Percentiles rank a stretch among this genome's conserved stretches.
These are phyloP conservation scores for Octonoba sinensis DNA, from an alignment of 2,888 invertebrate genomes.

Conservation along the genomic window DNA sequence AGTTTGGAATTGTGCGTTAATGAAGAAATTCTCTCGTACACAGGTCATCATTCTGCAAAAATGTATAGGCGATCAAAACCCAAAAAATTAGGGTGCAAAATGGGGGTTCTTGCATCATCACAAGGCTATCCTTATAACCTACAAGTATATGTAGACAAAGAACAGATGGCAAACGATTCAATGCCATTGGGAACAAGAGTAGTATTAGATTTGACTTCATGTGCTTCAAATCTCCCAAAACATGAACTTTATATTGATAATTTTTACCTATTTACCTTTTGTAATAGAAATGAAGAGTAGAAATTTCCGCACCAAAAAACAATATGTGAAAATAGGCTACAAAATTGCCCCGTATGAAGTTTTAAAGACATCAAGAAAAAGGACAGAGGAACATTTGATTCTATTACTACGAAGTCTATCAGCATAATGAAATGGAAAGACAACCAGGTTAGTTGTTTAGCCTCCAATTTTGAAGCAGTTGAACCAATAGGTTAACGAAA, in stretches of 20 bases:
- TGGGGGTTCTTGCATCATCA: too few relatives aligned
- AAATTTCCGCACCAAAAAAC: background rate
- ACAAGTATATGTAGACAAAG: background rate
- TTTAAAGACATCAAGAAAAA: background rate
- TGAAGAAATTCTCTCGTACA: background rate
- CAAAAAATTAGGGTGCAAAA: background rate
- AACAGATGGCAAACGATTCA: background rate
- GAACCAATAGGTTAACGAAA: too few relatives aligned
- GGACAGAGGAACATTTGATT: background rate
- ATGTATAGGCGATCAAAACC: background rate
- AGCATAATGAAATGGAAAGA: constrained; percentile 2
- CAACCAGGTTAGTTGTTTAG: background rate
- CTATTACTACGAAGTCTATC: background rate
- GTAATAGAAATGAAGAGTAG: too few relatives aligned
- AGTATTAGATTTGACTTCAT: background rate
- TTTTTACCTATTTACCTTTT: background rate
- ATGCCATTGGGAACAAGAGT: background rate
- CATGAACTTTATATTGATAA: background rate
- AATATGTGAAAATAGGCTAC: too few relatives aligned
- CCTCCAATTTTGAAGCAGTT: background rate
- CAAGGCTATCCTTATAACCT: background rate
- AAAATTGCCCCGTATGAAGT: background rate
- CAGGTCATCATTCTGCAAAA: background rate
- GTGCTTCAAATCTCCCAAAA: background rate
- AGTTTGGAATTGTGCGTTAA: background rate